Base-by-base conservation (phyloP, 2,888 invertebrate species). In the Synergus itoensis region DNA sequence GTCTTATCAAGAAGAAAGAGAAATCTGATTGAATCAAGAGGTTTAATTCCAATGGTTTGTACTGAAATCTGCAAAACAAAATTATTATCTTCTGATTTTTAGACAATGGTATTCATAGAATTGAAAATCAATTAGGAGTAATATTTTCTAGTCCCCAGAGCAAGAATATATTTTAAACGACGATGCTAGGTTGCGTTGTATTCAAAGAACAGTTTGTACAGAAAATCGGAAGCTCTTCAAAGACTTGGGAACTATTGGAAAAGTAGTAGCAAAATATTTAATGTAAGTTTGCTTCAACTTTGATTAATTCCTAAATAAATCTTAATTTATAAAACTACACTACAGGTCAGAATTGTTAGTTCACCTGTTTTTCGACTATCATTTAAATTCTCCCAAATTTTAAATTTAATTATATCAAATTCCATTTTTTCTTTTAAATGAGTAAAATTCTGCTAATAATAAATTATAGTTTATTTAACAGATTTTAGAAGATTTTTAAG, bases 121-220 rank as follows among this genome's bases (percentile, higher is more conserved):
- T 76, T 40, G 4, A 53, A 11, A 18, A 62, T 21, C 8, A 21
- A 36, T 36, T 36, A 62, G 48, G 53, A 16, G 28, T 36, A 77
- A 64, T 65, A 76, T 81, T 82, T 82, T 78, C 69, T 79, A 92
- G 92, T 90, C 88, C 1, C 85, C 87, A 28, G 91, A 91, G 76
- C 87, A 89, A 77, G 86, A 87, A 81, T 89, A 88, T 43, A 85
- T 90, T 14, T 83, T 91, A 12, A 88, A 88, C 76, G 89, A 89
- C 41, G 91, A 91, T 77, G 89, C 88, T 14, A 88, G 87, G 77
- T 79, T 92, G 18, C 89, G 90, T 45, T 92, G 92, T 80, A 90
- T 92, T 76, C 92, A 92, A 80, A 87, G 88, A 77, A 89, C 89
- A 4, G 86, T 91, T 16, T 92, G 92, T 81, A 82, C 88, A 40